Base-by-base conservation (phyloP, 2,113 vertebrate species). In the Herpailurus yagouaroundi region DNA sequence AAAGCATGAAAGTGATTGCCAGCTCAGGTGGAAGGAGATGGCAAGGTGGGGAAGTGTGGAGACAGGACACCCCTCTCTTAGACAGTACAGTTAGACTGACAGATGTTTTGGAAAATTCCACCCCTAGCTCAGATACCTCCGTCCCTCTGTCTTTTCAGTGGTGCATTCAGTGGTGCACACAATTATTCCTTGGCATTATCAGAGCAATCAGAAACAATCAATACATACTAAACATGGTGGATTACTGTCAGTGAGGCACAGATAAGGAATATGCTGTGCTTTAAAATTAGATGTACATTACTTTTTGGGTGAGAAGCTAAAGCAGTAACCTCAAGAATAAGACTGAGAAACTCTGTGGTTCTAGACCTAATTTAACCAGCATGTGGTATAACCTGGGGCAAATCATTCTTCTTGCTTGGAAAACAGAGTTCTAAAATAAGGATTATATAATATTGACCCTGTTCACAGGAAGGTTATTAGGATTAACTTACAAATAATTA, bases 401-500 rank as follows among this genome's bases (percentile, higher is more conserved):
- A 73, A 92, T 87, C 21, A n/a, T 83, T 18, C 64, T 80, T 48
- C 84, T 94, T 81, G 10, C 63, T 97, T 27, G 29, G 81, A 93
- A 94, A 90, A 36, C n/a, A 90, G 77, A 71, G 2, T 79, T 91
- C 73, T 90, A 96, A 94, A 97, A 66, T 79, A 91, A 93, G 69
- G 27, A 87, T 36, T 73, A 45, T 95, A 91, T 93, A 82, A 88
- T 52, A 85, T 16, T 45, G 64, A 90, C 36, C 15, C 13, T 92
- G 80, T 86, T 77, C 76, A 45, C 38, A 92, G 41, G 55, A 86
- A 92, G 60, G 27, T 87, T 96, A 41, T 91, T 95, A 96, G 89
- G 50, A 95, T 93, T 91, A 68, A 97, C 68, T 77, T 74, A 83
- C 52, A 97, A 96, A 90, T 90, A 60, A 93, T 88, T 79, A 93